Evolutionary conservation across 2,888 invertebrate species (phyloP).

Genomic region (Tachina lurida): DNA sequence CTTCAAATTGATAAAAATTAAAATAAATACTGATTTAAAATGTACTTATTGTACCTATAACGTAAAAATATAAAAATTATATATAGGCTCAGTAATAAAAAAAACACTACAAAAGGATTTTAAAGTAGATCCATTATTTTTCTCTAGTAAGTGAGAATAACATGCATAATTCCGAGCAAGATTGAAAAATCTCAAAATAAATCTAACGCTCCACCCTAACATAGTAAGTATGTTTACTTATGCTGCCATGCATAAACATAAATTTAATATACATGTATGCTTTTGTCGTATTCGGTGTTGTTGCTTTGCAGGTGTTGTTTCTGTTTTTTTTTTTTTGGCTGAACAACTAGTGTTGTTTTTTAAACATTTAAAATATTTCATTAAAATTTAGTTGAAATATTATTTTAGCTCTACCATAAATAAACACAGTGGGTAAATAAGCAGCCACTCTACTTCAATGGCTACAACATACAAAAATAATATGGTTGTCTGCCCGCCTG

Average conservation of each 20-base stretch:
- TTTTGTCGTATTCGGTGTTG: slow-evolving; percentile 10
- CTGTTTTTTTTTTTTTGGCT: slow-evolving; percentile 24
- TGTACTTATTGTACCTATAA: no score
- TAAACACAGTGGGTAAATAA: slow-evolving; percentile 63
- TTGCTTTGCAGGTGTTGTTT: slow-evolving; percentile 26
- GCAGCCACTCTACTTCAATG: slow-evolving; percentile 45
- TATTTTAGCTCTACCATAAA: slow-evolving; percentile 66
- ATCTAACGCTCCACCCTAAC: no score
- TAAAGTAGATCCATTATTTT: no score
- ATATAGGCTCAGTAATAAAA: no score
- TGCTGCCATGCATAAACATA: slow-evolving; percentile 8
- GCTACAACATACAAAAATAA: slow-evolving; percentile 31
- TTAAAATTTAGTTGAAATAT: slow-evolving; percentile 70
- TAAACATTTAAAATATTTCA: slow-evolving; percentile 65
- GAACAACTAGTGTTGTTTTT: neutral
- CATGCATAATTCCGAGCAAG: no score
- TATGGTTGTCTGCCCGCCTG: slow-evolving; percentile 7
- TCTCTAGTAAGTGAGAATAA: no score
- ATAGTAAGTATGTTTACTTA: no score
- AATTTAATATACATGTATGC: slow-evolving; percentile 50
- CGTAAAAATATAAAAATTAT: no score
- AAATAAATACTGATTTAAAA: no score
- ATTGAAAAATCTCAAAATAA: no score
- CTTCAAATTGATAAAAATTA: no score
- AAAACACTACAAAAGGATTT: no score